Evolutionary conservation across 2,113 vertebrate genomes (phyloP), one percentile per base, ranked within the genome.

Genomic region (Takifugu bimaculatus): DNA sequence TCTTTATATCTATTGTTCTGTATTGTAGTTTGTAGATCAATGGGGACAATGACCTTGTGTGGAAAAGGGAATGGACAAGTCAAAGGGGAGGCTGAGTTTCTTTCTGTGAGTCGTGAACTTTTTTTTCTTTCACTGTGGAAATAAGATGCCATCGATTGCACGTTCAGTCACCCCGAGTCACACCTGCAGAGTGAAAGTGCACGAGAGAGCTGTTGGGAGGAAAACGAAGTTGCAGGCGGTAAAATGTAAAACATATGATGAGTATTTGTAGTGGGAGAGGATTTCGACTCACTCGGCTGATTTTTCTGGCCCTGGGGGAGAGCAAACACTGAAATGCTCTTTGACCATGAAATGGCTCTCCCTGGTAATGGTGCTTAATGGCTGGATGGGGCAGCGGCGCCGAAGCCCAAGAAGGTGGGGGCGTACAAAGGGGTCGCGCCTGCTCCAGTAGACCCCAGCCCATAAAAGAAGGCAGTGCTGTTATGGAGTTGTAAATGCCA

Each of bases 281-380:
- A 79, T 52, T 11, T 63, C 73, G 86, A 78, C 71, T 88, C 82
- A 81, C 45, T 78, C 80, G 32, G 71, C 86, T 66, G 55, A 82
- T 83, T 87, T 78, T 27, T 52, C 70, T 54, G 72, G 85, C 82
- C 84, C 15, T 50, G 84, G 84, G 86, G 84, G 86, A 88, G 83
- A 68, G 77, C 81, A 83, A 80, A 87, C 82, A 85, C 87, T 89
- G 61, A 88, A 91, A 88, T 81, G 87, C 89, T 90, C 90, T 85
- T 85, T 93, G 90, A 88, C 87, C 80, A 50, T 90, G 79, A 93
- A 92, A 92, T 91, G 47, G 65, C 47, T 75, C 89, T 76, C 62
- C 80, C 74, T 87, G 58, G 84, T 91, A 91, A 91, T 89, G 85
- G 83, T 82, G 87, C 86, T 81, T 92, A 87, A 92, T 91, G 81